These are phyloP conservation scores for Microcebus murinus DNA, from an alignment of 2,113 vertebrate species.

Conservation along the genomic window DNA sequence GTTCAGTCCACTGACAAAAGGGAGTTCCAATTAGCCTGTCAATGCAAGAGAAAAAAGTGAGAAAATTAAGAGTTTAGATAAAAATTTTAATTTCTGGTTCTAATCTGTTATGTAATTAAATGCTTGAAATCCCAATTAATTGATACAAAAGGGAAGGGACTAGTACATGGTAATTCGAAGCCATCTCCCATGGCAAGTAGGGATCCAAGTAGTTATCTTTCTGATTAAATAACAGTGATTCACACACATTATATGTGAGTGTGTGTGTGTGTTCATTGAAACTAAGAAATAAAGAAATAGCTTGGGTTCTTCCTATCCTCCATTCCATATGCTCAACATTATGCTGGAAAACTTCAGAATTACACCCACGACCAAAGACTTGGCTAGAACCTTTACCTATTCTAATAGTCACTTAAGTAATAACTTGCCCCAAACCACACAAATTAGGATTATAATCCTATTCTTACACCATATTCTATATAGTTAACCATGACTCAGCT, in stretches of 20 bases:
- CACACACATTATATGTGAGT: not conserved
- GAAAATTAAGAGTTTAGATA: not conserved
- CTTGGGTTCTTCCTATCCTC: not conserved
- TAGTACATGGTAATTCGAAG: not conserved
- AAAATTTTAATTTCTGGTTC: not conserved
- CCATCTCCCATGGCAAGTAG: not conserved
- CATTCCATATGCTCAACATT: fast-evolving
- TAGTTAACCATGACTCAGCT: not conserved
- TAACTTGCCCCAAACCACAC: not conserved
- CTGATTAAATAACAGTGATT: not conserved
- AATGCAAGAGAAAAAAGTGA: not conserved
- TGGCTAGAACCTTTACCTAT: not conserved
- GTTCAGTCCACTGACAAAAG: not conserved
- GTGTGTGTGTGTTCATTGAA: not conserved
- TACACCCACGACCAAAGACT: not conserved
- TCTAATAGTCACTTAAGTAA: not conserved
- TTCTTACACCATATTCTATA: not conserved
- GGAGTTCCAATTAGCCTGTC: not conserved
- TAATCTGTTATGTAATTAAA: not conserved
- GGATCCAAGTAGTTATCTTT: not conserved
- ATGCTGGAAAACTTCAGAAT: not conserved
- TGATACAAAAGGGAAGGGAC: not conserved
- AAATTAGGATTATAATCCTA: not conserved
- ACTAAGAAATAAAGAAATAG: not conserved
- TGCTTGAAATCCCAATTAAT: not conserved